These are phyloP conservation scores for Drosophila ezoana DNA, from an alignment of 2,888 invertebrate genomes.

Conservation along the genomic window DNA sequence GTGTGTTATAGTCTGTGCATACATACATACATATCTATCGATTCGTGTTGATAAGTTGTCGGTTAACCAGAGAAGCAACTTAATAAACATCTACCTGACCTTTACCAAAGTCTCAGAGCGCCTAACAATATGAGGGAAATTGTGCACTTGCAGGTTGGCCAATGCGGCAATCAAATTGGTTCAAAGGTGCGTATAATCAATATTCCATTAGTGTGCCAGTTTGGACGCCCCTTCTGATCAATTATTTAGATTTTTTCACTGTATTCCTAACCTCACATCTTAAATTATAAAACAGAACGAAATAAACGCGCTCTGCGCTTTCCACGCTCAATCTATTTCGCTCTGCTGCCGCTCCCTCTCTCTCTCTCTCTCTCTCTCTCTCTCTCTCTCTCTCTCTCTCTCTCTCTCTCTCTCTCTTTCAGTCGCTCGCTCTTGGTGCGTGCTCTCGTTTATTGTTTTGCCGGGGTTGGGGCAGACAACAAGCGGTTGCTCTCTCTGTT, in stretches of 20 bases:
- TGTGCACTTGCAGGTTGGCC: slow-evolving; percentile 95
- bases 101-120: slow-evolving; percentile 35
- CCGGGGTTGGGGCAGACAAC: slow-evolving; percentile 6
- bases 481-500: slow-evolving; percentile 23
- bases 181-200: slow-evolving; percentile 89
- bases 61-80: slow-evolving; percentile 27
- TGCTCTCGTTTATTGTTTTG: slow-evolving; percentile 24
- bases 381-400: slow-evolving; percentile 6
- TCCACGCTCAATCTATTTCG: slow-evolving; percentile 24
- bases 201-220: slow-evolving; percentile 37
- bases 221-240: slow-evolving; percentile 18
- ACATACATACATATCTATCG: slow-evolving; percentile 20
- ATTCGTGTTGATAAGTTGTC: slow-evolving; percentile 8
- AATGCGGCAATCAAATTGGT: slow-evolving; percentile 96
- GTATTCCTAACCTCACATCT: slow-evolving; percentile 77
- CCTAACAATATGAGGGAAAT: slow-evolving; percentile 92
- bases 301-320: slow-evolving; percentile 45
- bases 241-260: slow-evolving; percentile 32
- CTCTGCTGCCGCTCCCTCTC: slow-evolving; percentile 2
- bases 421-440: slow-evolving; percentile 7
- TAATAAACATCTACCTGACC: slow-evolving; percentile 36
- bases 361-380: slow-evolving; percentile 5
- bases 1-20: slow-evolving; percentile 16
- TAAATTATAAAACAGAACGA: slow-evolving; percentile 77
- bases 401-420: slow-evolving; percentile 3